Evolutionary conservation across 2,888 invertebrate species (phyloP), one percentile per base, ranked within the genome.

Genomic region (Volucella inanis): DNA sequence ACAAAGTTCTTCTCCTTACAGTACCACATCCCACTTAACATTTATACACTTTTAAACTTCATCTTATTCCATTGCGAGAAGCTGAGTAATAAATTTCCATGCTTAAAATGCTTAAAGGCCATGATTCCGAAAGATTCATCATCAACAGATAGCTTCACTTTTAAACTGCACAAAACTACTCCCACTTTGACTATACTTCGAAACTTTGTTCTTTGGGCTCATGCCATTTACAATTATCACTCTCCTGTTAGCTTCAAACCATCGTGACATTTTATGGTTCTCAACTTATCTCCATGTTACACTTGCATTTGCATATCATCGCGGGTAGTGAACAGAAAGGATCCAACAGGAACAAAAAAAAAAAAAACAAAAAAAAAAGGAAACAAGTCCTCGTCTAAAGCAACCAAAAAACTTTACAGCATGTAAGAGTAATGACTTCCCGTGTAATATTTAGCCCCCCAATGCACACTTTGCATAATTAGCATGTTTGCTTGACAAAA

Each of bases 391-490:
- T 31, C 31, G 31, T 31, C 31, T 31, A 31, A 31, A 31, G 31
- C 31, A 31, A 31, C 31, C 6, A 31, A 31, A n/a, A 65, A 78
- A 79, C 79, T 70, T 83, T 78, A 83, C 78, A 70, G 45, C 78
- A 50, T 57, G 78, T 65, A 84, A 75, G 79, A 75, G 79, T 75
- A 75, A 84, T 70, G 83, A 75, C 79, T 75, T 75, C 15, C 59
- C 47, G 61, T 84, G 79, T 79, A 84, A 84, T 79, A 79, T 79
- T 59, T 61, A 84, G 83, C 78, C 62, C 74, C 57, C 83, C 70
- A 61, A 71, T 84, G 83, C 43, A 75, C 65, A 79, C 79, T 79
- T 65, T 84, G 74, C 79, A 75, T 84, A 84, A 84, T 84, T 84
- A 84, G 83, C 79, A 75, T 84, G 79, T 82, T 82, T 80, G 80